A percentile compares a stretch with the other conserved stretches of the same genome.
Conservation (phyloP, 2,888 invertebrate species). For the Leucophora obtusa region DNA sequence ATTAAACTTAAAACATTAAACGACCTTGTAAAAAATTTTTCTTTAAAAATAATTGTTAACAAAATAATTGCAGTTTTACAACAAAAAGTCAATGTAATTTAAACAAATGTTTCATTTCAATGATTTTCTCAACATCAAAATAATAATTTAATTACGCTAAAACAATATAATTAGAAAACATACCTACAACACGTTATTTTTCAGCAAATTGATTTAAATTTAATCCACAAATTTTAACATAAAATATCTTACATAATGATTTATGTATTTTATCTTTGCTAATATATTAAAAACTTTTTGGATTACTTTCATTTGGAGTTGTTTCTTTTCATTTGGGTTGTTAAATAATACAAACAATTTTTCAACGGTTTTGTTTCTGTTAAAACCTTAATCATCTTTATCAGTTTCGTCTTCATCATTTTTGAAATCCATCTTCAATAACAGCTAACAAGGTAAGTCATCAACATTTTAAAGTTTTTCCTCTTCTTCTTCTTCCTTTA, state of each 20-base stretch:
- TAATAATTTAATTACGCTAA: conserved; percentile 6
- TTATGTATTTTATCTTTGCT: not conserved
- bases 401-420: not conserved
- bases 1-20: conserved; percentile 36
- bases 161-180: not conserved
- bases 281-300: not conserved
- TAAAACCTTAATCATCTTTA: not conserved
- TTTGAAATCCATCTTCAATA: conserved; percentile 7
- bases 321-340: not conserved
- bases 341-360: conserved; percentile 17
- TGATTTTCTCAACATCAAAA: conserved; percentile 21
- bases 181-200: conserved; percentile 28
- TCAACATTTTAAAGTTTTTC: not conserved
- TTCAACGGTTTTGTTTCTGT: not conserved
- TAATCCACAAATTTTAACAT: not conserved
- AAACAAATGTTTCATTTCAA: conserved; percentile 43
- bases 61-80: conserved; percentile 14
- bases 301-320: conserved; percentile 28
- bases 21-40: conserved; percentile 49
- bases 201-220: not conserved
- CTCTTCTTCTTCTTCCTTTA: not conserved
- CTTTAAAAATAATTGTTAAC: conserved; percentile 8
- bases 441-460: conserved; percentile 34
- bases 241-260: conserved; percentile 28
- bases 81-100: conserved; percentile 30